Conservation (phyloP, 2,888 invertebrate species). For the Eupithecia pulchellata region DNA sequence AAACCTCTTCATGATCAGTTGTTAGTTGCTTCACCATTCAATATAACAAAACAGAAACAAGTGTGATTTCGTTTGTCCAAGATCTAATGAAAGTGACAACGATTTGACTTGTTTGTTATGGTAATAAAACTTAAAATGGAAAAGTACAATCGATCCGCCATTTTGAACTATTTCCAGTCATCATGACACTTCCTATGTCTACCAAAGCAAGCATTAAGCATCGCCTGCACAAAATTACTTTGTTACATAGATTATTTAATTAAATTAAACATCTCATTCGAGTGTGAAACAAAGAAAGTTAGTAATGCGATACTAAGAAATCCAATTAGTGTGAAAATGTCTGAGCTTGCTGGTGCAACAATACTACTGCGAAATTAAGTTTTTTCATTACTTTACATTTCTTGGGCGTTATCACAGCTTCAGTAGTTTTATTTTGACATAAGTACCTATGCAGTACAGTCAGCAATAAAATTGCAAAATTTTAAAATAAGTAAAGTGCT, state of each 20-base stretch:
- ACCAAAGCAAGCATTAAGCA: background rate
- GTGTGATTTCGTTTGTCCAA: too few species aligned
- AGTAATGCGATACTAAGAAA: conserved; percentile 20
- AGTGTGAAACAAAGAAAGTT: conserved; percentile 14
- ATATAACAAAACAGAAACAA: too few species aligned
- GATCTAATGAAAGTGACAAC: too few species aligned
- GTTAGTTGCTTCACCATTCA: too few species aligned
- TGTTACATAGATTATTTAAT: conserved; percentile 10
- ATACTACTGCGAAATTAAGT: conserved; percentile 13
- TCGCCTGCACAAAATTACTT: background rate
- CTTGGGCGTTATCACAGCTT: background rate
- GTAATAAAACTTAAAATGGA: too few species aligned
- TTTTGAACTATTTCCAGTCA: background rate
- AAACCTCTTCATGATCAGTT: too few species aligned
- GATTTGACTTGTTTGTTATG: too few species aligned
- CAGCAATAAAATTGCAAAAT: background rate
- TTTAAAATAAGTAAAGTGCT: too few species aligned
- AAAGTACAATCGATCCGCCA: background rate
- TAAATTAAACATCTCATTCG: conserved; percentile 3
- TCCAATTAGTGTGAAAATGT: conserved; percentile 30
- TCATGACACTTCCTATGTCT: background rate
- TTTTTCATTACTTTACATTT: conserved; percentile 10
- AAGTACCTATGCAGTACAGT: background rate
- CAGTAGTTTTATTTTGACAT: background rate
- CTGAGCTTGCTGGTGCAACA: conserved; percentile 19